Evolutionary conservation across 2,797 vertebrate genomes (phyloP), one percentile per base, ranked within the genome.

Genomic region (Merluccius polli): DNA sequence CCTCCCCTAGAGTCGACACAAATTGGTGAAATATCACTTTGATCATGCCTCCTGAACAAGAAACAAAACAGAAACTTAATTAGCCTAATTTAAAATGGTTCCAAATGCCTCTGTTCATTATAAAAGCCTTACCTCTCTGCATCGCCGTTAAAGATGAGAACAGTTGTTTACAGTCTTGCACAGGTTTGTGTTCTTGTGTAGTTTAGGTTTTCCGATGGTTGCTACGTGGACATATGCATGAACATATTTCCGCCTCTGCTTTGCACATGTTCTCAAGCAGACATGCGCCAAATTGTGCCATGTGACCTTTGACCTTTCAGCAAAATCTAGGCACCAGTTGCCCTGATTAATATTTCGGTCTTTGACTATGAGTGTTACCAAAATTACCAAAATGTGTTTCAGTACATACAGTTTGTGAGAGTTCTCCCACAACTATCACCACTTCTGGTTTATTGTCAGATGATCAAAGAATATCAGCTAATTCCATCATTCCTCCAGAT

Each of bases 11-110:
- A 88, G 86, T 90, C 89, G 91, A 93, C 90, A 91, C 87, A 93
- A 92, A 93, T 90, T 90, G 91, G 89, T 91, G 91, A 92, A 92
- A 90, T 92, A 93, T 92, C 85, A 85, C 91, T 93, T 93, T 92
- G 91, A 93, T 94, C 92, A 87, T 90, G 89, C 79, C 84, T 92
- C 85, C 89, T 87, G 87, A 92, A 91, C 90, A 90, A 91, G 90
- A 92, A 92, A 90, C 92, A 90, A 88, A 92, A 92, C 89, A 91
- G 87, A 90, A 91, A 91, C 91, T 91, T 92, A 92, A 93, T 93
- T 94, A 91, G 88, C 87, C 89, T 89, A 85, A 92, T 92, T 91
- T 86, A 85, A 89, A 91, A 90, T 89, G 77, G 82, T 90, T 92
- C 88, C 91, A 89, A 92, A 90, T 88, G 86, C 88, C 80, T 85